Conservation (phyloP, 2,888 invertebrate genomes). For the Deilephila porcellus region DNA sequence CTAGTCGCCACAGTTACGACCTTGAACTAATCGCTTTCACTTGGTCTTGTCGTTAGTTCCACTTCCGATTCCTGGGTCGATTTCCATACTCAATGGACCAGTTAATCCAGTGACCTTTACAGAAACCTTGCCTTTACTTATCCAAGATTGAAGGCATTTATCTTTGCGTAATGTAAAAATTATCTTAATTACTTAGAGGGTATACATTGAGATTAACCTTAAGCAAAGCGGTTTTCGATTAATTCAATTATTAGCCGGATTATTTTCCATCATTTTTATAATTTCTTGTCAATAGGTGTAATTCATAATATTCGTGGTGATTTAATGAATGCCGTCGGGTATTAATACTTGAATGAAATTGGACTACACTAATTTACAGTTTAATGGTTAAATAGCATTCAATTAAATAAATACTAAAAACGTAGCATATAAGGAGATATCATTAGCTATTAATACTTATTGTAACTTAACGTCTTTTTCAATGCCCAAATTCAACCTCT, state of each 20-base stretch:
- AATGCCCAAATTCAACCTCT: background rate
- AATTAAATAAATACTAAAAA: too few species aligned
- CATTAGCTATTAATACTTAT: background rate
- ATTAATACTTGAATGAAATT: too few species aligned
- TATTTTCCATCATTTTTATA: too few species aligned
- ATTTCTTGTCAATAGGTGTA: too few species aligned
- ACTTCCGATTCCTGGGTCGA: conserved; percentile 44
- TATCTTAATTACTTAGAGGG: conserved; percentile 2
- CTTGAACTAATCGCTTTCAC: conserved; percentile 13
- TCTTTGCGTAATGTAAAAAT: background rate
- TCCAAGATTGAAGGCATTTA: conserved; percentile 27
- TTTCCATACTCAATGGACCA: conserved; percentile 27
- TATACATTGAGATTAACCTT: too few species aligned
- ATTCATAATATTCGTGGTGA: too few species aligned
- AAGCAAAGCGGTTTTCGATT: too few species aligned
- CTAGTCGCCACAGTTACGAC: background rate
- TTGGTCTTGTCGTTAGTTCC: background rate
- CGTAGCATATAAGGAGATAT: background rate
- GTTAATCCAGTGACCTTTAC: conserved; percentile 46
- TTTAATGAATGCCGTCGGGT: too few species aligned
- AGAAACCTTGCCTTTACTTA: conserved; percentile 48
- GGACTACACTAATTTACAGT: too few species aligned
- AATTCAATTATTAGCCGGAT: too few species aligned
- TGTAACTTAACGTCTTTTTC: background rate
- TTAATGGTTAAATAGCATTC: too few species aligned